A percentile compares a stretch with the other conserved stretches of the same genome.
phyloP scores from a whole-genome alignment of 2,113 vertebrate genomes.

The Chloroceryle aenea region DNA sequence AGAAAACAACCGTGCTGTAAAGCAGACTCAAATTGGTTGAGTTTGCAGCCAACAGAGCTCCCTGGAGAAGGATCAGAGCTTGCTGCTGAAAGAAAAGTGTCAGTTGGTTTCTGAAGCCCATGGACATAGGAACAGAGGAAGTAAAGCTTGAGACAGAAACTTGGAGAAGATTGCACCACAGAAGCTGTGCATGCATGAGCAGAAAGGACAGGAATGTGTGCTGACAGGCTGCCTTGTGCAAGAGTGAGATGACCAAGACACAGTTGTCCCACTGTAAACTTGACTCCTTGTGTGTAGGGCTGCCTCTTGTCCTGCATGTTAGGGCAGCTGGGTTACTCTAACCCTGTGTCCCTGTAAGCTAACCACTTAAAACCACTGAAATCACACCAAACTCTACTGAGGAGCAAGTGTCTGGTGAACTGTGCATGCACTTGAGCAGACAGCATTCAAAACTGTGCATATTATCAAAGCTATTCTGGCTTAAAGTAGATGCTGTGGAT shows the following conservation, averaged over 20 bases:
- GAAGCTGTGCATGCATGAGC: accelerated
- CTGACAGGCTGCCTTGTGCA: accelerated
- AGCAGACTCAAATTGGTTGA: background rate
- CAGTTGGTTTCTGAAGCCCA: background rate
- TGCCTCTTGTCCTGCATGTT: background rate
- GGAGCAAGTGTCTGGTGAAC: background rate
- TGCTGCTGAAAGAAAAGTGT: background rate
- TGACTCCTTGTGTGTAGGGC: background rate
- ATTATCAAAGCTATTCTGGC: background rate
- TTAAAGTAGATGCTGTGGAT: background rate
- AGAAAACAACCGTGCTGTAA: constrained; percentile 18
- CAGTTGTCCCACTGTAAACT: background rate
- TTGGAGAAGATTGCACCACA: background rate
- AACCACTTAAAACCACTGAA: background rate
- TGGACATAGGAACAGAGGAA: background rate
- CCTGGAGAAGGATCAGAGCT: constrained; percentile 9
- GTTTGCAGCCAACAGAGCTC: constrained; percentile 21
- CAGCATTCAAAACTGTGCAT: background rate
- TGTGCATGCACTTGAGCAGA: background rate
- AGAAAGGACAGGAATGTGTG: background rate
- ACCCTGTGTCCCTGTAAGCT: background rate
- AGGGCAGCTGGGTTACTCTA: background rate
- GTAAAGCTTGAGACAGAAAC: background rate
- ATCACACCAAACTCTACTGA: background rate
- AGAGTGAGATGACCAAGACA: background rate